Evolutionary conservation across 2,888 invertebrate genomes (phyloP).

Genomic region (Ectemnius continuus): DNA sequence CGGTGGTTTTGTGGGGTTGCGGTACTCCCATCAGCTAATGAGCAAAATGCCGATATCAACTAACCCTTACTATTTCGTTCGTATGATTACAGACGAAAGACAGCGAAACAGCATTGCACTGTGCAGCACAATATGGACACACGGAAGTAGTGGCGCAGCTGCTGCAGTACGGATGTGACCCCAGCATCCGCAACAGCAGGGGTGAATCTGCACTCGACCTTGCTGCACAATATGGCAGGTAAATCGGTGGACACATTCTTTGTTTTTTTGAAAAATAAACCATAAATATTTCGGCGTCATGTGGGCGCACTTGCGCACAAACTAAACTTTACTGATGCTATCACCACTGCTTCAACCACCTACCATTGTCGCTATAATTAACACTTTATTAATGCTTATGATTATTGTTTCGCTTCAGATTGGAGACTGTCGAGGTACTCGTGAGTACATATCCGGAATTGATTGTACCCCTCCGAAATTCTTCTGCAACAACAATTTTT

Average conservation of each 20-base stretch:
- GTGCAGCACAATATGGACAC: constrained; percentile 96
- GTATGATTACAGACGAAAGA: constrained; percentile 85
- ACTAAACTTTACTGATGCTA: not conserved
- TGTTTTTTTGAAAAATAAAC: constrained; percentile 10
- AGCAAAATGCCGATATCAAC: constrained; percentile 20
- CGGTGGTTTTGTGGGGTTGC: too few species aligned
- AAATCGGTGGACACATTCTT: constrained; percentile 66
- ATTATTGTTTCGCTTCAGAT: constrained; percentile 76
- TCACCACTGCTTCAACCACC: not conserved
- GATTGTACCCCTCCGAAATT: constrained; percentile 85
- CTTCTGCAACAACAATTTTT: constrained; percentile 79
- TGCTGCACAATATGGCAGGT: constrained; percentile 94
- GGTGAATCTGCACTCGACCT: constrained; percentile 96
- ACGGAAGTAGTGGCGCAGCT: constrained; percentile 90
- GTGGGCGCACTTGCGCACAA: not conserved
- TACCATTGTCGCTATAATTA: not conserved
- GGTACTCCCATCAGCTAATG: not conserved
- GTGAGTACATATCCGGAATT: constrained; percentile 91
- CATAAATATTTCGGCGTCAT: not conserved
- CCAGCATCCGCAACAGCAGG: constrained; percentile 90
- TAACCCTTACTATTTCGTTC: constrained; percentile 38
- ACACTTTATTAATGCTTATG: not conserved
- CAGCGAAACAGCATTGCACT: constrained; percentile 95
- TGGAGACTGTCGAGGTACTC: constrained; percentile 93
- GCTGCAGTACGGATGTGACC: constrained; percentile 91